Conservation (phyloP, 1,140 invertebrate species). For the Argopecten irradians region DNA sequence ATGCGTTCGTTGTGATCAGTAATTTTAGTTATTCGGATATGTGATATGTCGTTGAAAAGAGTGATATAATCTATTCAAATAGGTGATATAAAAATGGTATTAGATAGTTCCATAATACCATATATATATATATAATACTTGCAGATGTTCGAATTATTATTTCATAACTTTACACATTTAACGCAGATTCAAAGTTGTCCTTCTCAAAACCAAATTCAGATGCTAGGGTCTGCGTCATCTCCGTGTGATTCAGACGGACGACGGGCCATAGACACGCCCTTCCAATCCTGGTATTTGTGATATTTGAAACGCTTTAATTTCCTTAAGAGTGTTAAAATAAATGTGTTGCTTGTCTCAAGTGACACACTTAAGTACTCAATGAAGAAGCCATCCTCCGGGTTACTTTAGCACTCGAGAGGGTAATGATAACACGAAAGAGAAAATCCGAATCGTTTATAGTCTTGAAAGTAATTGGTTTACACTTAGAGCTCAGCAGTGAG, state of each 20-base stretch:
- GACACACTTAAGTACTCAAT: conserved; percentile 4
- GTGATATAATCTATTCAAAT: too few species aligned
- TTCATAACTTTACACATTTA: too few species aligned
- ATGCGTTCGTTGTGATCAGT: too few species aligned
- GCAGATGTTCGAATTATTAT: too few species aligned
- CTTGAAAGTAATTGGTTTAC: conserved; percentile 22
- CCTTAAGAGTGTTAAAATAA: background rate
- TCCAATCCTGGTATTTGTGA: background rate
- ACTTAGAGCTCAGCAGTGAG: background rate
- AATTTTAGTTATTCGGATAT: too few species aligned
- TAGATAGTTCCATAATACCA: too few species aligned
- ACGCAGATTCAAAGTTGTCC: background rate
- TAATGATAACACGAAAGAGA: background rate
- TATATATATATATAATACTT: too few species aligned
- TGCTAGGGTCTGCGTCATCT: background rate
- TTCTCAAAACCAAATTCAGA: background rate
- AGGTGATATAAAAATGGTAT: too few species aligned
- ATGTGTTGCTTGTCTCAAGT: conserved; percentile 5
- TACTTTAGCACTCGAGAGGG: conserved; percentile 8
- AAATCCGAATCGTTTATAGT: conserved; percentile 18
- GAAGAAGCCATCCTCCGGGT: background rate
- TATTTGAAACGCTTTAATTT: background rate
- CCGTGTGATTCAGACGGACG: background rate
- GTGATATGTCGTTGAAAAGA: too few species aligned
- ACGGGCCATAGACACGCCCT: background rate